These are phyloP conservation scores for Punctoribates punctum DNA, from an alignment of 2,888 invertebrate genomes.

Conservation along the genomic window DNA sequence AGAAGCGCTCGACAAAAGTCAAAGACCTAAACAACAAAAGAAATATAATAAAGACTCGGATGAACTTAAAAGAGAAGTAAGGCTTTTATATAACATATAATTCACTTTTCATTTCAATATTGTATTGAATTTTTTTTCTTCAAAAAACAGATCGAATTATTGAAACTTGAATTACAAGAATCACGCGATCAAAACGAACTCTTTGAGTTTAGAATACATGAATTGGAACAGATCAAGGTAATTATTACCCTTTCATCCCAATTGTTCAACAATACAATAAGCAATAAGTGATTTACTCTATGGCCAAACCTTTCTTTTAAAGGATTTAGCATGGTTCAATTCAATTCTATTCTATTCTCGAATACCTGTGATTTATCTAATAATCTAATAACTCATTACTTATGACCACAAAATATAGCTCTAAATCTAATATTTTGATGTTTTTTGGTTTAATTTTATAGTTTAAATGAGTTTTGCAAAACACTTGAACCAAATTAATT, in stretches of 20 bases:
- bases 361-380: too few relatives aligned
- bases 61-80: conserved; percentile 26
- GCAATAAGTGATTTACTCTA: too few relatives aligned
- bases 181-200: conserved; percentile 74
- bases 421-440: too few relatives aligned
- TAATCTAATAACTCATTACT: too few relatives aligned
- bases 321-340: too few relatives aligned
- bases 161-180: conserved; percentile 62
- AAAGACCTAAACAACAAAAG: conserved; percentile 31
- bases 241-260: not conserved
- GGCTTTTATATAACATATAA: not conserved
- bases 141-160: conserved; percentile 36
- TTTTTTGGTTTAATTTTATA: too few relatives aligned
- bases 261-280: too few relatives aligned
- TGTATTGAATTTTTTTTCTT: not conserved
- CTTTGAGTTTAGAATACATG: conserved; percentile 71
- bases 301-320: too few relatives aligned
- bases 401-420: too few relatives aligned
- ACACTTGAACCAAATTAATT: too few relatives aligned
- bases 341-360: too few relatives aligned
- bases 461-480: too few relatives aligned
- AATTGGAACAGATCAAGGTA: conserved; percentile 60
- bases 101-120: not conserved
- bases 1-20: conserved; percentile 13
- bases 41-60: conserved; percentile 20